These are phyloP conservation scores for Bombus sylvicola DNA, from an alignment of 1,140 invertebrate species.

Conservation along the genomic window DNA sequence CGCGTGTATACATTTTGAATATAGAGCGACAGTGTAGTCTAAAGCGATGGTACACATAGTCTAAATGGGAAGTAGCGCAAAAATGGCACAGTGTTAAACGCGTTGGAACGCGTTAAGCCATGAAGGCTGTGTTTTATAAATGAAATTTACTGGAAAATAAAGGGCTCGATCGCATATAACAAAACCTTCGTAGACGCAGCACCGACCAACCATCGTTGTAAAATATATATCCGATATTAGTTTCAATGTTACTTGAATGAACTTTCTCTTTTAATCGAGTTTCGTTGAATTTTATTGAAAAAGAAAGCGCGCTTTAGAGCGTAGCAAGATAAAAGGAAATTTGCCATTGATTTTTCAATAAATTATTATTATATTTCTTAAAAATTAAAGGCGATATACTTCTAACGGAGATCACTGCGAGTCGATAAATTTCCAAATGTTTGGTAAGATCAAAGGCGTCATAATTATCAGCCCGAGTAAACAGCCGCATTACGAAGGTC, in stretches of 20 bases:
- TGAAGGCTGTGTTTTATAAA: not conserved
- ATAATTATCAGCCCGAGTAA: constrained; percentile 41
- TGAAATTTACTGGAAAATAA: not conserved
- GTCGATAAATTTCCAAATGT: not conserved
- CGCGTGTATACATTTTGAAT: no score
- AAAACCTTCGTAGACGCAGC: not conserved
- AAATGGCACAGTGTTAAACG: not conserved
- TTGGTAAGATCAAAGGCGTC: constrained; percentile 12
- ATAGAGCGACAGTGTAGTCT: not conserved
- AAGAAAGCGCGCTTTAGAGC: not conserved
- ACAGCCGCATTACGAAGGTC: constrained; percentile 22
- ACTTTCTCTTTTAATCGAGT: no score
- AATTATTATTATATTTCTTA: not conserved
- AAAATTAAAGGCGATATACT: not conserved
- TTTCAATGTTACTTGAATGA: not conserved
- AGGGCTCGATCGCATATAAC: not conserved
- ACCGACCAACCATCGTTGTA: not conserved
- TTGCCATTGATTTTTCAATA: not conserved
- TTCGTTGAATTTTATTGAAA: not conserved
- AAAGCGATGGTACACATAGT: not conserved
- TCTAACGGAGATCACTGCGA: not conserved
- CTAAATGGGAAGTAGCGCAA: not conserved
- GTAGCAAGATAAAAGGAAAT: not conserved
- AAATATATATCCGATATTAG: not conserved
- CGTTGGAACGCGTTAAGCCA: not conserved